phyloP scores from a whole-genome alignment of 2,113 vertebrate species.

The Dunckerocampus dactyliophorus region DNA sequence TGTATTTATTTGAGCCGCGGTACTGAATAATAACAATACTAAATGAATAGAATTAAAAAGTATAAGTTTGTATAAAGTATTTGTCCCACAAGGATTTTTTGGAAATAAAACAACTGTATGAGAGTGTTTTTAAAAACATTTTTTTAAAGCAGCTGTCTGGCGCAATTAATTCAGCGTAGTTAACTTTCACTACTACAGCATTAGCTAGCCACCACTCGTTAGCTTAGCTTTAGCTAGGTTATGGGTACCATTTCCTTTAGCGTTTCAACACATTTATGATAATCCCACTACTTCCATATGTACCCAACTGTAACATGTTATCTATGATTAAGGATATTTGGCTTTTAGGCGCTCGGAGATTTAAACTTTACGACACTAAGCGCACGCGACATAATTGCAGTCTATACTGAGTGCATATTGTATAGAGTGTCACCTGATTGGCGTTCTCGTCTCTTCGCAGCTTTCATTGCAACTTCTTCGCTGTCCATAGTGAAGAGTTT shows the following conservation, averaged over 20 bases:
- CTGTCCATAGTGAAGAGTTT: slow-evolving; percentile 6
- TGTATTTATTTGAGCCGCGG: no score
- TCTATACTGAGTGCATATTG: neutral
- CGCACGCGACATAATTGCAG: neutral
- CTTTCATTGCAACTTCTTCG: slow-evolving; percentile 33
- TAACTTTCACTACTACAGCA: neutral
- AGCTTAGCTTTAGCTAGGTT: neutral
- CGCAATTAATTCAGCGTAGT: neutral
- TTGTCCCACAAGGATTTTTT: no score
- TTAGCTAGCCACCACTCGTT: neutral
- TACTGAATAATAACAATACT: no score
- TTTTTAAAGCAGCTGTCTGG: no score
- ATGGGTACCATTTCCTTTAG: neutral
- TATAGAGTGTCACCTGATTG: slow-evolving; percentile 42
- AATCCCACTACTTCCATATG: neutral
- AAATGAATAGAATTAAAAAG: no score
- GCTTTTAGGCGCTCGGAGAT: neutral
- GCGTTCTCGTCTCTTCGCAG: slow-evolving; percentile 24
- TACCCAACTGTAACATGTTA: neutral
- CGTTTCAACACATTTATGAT: neutral
- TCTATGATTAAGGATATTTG: no score
- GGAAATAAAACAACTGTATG: no score
- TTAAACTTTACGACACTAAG: neutral
- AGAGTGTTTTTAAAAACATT: no score
- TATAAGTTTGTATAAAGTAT: no score